These are phyloP conservation scores for Myopa testacea DNA, from an alignment of 2,888 invertebrate species.

Conservation along the genomic window DNA sequence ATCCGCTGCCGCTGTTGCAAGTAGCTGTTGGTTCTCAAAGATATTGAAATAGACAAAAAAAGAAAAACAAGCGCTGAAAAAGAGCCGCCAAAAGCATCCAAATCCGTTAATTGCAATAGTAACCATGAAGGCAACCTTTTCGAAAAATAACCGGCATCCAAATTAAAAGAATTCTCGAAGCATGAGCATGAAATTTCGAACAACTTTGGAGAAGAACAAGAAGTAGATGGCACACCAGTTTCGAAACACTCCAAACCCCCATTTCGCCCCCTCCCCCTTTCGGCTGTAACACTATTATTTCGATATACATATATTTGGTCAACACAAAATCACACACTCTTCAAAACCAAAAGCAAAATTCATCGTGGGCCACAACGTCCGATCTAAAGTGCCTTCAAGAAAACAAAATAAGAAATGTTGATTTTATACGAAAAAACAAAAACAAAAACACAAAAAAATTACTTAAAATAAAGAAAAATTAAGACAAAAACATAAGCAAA, in stretches of 20 bases:
- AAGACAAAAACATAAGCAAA: slow-evolving; percentile 68
- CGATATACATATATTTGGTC: slow-evolving; percentile 22
- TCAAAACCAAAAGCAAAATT: slow-evolving; percentile 54
- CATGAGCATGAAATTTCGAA: slow-evolving; percentile 14
- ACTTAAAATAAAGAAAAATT: slow-evolving; percentile 66
- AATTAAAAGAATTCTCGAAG: slow-evolving; percentile 32
- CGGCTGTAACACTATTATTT: slow-evolving; percentile 26
- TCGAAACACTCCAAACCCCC: slow-evolving; percentile 45
- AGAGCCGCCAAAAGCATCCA: slow-evolving; percentile 71
- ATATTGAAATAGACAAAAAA: slow-evolving; percentile 32
- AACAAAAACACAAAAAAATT: slow-evolving; percentile 56
- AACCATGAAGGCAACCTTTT: slow-evolving; percentile 77
- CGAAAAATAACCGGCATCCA: slow-evolving; percentile 53
- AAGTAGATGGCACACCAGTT: slow-evolving; percentile 37
- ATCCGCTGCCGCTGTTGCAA: slow-evolving; percentile 51
- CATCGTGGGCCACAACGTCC: slow-evolving; percentile 88
- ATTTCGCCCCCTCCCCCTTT: slow-evolving; percentile 8
- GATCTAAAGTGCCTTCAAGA: slow-evolving; percentile 93
- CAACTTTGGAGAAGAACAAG: slow-evolving; percentile 24
- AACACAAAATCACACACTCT: slow-evolving; percentile 48
- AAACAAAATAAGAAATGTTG: slow-evolving; percentile 46
- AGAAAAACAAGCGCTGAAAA: slow-evolving; percentile 2
- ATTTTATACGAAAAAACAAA: slow-evolving; percentile 51
- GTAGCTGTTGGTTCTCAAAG: slow-evolving; percentile 75
- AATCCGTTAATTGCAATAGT: slow-evolving; percentile 82